phyloP scores from a whole-genome alignment of 2,888 invertebrate genomes.

The Hydroisotoma schaefferi region DNA sequence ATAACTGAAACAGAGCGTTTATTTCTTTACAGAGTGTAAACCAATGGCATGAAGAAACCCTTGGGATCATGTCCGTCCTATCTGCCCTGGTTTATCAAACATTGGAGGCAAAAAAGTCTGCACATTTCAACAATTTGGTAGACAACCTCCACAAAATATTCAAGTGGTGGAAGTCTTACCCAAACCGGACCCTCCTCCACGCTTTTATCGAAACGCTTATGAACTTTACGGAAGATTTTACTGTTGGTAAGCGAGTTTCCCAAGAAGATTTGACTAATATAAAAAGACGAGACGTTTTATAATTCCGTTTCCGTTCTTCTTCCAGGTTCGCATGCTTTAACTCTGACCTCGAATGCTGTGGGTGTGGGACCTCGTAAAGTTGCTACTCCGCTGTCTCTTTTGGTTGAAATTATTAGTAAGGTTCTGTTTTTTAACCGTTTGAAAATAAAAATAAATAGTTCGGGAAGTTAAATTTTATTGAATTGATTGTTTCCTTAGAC shows the following conservation, averaged over 20 bases:
- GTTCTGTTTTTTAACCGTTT: neutral
- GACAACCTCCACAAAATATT: conserved; percentile 43
- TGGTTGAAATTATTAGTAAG: conserved; percentile 34
- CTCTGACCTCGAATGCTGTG: conserved; percentile 35
- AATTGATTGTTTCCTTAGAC: conserved; percentile 13
- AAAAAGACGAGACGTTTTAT: neutral
- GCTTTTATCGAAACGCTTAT: conserved; percentile 35
- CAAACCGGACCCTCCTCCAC: conserved; percentile 36
- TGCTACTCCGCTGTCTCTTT: conserved; percentile 34
- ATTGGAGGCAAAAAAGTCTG: conserved; percentile 30
- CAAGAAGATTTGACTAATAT: neutral
- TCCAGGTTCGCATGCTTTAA: conserved; percentile 39
- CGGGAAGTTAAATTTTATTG: neutral
- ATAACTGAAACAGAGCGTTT: neutral
- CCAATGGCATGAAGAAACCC: conserved; percentile 34
- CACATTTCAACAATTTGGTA: conserved; percentile 25
- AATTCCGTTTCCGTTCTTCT: too few species aligned
- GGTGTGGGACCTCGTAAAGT: conserved; percentile 41
- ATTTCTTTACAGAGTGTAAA: conserved; percentile 10
- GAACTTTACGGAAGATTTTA: conserved; percentile 46
- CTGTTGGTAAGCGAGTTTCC: conserved; percentile 25
- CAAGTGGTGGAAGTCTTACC: conserved; percentile 34
- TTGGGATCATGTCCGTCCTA: conserved; percentile 29
- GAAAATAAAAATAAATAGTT: too few species aligned
- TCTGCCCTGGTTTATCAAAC: conserved; percentile 34